A percentile compares a stretch with the other conserved stretches of the same genome.
phyloP scores from a whole-genome alignment of 2,888 invertebrate genomes.

The Hirtodrosophila alboralis region DNA sequence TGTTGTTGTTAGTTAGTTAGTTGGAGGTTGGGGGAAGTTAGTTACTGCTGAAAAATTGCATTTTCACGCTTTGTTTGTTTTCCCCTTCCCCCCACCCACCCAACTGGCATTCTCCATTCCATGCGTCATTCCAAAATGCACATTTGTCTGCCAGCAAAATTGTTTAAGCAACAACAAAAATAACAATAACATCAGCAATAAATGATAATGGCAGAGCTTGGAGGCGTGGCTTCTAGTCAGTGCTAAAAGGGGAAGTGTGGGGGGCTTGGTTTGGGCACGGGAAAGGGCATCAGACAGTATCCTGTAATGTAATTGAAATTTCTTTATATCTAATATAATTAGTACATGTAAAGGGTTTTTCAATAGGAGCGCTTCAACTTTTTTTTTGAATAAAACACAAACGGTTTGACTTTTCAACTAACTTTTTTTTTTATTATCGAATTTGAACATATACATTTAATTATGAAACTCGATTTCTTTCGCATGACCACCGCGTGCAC shows the following conservation, averaged over 20 bases:
- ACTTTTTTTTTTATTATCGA: too few relatives aligned
- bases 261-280: not conserved
- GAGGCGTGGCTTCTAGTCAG: constrained; percentile 54
- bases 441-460: too few relatives aligned
- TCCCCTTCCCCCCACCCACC: not conserved
- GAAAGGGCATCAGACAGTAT: constrained; percentile 10
- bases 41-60: constrained; percentile 67
- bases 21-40: not conserved
- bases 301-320: constrained; percentile 24
- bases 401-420: too few relatives aligned
- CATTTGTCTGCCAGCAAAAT: constrained; percentile 58
- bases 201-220: constrained; percentile 47
- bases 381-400: too few relatives aligned
- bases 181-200: constrained; percentile 17
- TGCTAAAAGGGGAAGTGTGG: not conserved
- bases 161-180: constrained; percentile 35
- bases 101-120: constrained; percentile 14
- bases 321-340: constrained; percentile 34
- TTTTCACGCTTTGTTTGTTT: constrained; percentile 81
- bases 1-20: not conserved
- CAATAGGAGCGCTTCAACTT: too few relatives aligned
- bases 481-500: too few relatives aligned
- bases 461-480: too few relatives aligned
- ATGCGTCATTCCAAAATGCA: constrained; percentile 50
- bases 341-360: too few relatives aligned